phyloP scores from a whole-genome alignment of 2,888 invertebrate genomes.

The Drosophila neoperkinsi region DNA sequence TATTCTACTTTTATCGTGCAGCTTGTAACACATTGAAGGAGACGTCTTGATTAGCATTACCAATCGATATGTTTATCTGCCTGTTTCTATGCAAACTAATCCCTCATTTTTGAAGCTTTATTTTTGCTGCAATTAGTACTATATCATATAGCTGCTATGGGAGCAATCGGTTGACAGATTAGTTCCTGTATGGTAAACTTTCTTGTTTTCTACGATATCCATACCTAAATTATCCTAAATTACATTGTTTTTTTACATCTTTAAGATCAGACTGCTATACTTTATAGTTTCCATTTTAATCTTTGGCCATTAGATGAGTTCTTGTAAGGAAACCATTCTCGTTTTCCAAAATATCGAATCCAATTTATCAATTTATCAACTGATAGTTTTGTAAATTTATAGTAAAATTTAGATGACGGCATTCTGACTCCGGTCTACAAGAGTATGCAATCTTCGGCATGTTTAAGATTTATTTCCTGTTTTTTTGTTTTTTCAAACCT shows the following conservation, averaged over 20 bases:
- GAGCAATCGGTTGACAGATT: neutral
- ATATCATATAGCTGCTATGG: neutral
- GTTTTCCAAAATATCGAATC: too few species aligned
- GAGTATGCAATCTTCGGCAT: neutral
- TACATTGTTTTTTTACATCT: too few species aligned
- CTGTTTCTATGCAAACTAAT: neutral
- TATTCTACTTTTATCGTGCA: neutral
- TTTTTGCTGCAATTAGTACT: neutral
- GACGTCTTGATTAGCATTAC: neutral
- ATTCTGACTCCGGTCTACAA: neutral
- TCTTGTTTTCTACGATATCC: neutral
- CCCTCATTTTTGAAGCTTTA: neutral
- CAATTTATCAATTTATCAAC: too few species aligned
- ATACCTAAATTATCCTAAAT: neutral
- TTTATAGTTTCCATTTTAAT: neutral
- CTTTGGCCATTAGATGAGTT: too few species aligned
- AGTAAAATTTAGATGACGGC: neutral
- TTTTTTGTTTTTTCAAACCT: constrained; percentile 20
- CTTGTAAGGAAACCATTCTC: too few species aligned
- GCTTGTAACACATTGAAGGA: neutral
- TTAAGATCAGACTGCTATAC: neutral
- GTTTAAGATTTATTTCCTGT: neutral
- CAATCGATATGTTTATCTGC: neutral
- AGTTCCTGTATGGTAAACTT: neutral
- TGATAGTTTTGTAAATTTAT: neutral